A percentile compares a stretch with the other conserved stretches of the same genome.
Conservation (phyloP, 2,113 vertebrate species). For the Hemiprocne comata region DNA sequence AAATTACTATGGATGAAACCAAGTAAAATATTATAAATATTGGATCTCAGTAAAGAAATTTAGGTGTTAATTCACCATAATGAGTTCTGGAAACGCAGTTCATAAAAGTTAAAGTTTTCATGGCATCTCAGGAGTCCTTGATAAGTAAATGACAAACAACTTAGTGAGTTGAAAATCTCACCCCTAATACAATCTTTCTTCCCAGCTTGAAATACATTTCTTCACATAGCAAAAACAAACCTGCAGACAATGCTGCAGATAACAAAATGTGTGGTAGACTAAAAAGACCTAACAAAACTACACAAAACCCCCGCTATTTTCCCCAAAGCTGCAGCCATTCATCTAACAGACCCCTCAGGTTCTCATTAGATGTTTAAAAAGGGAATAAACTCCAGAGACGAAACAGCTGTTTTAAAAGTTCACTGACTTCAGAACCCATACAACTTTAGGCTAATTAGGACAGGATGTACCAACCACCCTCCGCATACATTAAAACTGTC, state of each 20-base stretch:
- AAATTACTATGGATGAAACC: background rate
- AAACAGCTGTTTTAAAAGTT: background rate
- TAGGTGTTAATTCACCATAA: rapidly evolving
- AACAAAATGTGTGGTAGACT: background rate
- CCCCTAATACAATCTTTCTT: background rate
- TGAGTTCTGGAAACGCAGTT: background rate
- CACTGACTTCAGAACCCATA: background rate
- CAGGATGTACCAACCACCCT: background rate
- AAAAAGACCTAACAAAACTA: background rate
- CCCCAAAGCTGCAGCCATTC: background rate
- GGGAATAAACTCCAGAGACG: background rate
- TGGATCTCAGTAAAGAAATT: background rate
- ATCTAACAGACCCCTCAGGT: background rate
- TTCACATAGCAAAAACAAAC: background rate
- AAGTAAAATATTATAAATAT: background rate
- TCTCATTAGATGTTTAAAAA: background rate
- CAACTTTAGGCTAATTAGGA: background rate
- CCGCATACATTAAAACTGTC: background rate
- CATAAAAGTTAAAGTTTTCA: background rate
- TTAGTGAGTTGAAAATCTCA: background rate
- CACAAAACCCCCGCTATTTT: background rate
- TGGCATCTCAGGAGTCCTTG: background rate
- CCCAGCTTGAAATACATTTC: background rate
- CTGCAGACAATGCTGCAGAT: background rate
- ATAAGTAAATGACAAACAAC: background rate